Conservation (phyloP, 2,797 vertebrate genomes). For the Yasuhikotakia modesta region DNA sequence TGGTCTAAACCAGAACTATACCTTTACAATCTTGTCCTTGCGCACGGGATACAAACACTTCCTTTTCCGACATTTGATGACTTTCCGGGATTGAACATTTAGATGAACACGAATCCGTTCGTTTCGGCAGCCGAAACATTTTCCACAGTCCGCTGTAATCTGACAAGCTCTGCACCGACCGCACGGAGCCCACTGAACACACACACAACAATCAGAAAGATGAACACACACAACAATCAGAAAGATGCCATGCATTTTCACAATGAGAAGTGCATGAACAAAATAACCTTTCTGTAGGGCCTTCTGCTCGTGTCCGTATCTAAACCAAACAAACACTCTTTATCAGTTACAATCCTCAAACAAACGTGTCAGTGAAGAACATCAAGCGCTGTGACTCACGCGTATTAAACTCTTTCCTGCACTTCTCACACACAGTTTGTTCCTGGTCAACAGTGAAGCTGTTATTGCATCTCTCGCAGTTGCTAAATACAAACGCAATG, state of each 20-base stretch:
- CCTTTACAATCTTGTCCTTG: constrained; percentile 64
- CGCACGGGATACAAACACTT: constrained; percentile 78
- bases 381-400: constrained; percentile 65
- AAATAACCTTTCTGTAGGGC: constrained; percentile 34
- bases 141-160: constrained; percentile 81
- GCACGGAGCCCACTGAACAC: constrained; percentile 83
- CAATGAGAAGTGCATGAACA: neutral
- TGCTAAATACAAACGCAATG: constrained; percentile 61
- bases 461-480: constrained; percentile 74
- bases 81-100: constrained; percentile 67
- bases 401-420: constrained; percentile 68
- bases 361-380: neutral
- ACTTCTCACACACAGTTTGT: constrained; percentile 75
- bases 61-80: constrained; percentile 71
- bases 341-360: neutral
- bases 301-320: neutral
- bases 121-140: constrained; percentile 84
- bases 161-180: constrained; percentile 84
- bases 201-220: neutral
- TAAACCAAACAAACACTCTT: neutral
- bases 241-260: neutral
- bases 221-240: neutral
- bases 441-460: constrained; percentile 72
- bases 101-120: constrained; percentile 51
- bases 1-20: neutral